Evolutionary conservation across 2,888 invertebrate species (phyloP).

Genomic region (Drosophila cognata): DNA sequence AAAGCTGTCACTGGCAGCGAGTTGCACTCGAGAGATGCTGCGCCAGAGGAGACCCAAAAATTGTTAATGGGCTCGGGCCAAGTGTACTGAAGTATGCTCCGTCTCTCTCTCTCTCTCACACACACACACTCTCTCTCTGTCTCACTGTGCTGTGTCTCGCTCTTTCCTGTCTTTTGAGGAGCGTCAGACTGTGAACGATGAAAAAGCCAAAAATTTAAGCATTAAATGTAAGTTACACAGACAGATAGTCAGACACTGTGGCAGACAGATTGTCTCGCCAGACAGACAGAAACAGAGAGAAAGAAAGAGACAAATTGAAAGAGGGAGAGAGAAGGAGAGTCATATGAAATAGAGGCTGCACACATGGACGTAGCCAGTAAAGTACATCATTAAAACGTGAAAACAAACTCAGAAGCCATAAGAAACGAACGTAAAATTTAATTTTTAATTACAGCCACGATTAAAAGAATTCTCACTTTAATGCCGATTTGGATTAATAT

Average conservation of each 20-base stretch:
- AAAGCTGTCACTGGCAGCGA: constrained; percentile 70
- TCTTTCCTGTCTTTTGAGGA: constrained; percentile 59
- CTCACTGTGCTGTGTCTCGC: constrained; percentile 35
- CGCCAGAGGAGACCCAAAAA: constrained; percentile 59
- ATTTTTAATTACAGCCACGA: background rate
- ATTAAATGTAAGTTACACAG: constrained; percentile 70
- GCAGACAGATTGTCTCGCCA: constrained; percentile 29
- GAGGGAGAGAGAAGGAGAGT: constrained; percentile 19
- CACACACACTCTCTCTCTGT: background rate
- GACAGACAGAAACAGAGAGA: constrained; percentile 20
- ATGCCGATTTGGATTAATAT: too few relatives aligned
- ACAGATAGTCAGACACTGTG: constrained; percentile 25
- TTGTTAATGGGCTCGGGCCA: constrained; percentile 66
- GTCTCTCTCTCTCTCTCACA: background rate
- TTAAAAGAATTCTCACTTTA: background rate
- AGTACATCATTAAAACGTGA: background rate
- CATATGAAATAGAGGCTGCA: constrained; percentile 45
- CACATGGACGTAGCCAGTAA: constrained; percentile 25
- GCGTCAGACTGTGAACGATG: constrained; percentile 78
- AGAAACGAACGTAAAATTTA: background rate
- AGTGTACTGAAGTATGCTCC: constrained; percentile 37
- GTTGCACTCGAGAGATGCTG: constrained; percentile 39
- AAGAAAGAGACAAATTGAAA: background rate
- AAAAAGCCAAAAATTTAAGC: constrained; percentile 76
- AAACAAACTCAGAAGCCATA: background rate